Base-by-base conservation (phyloP, 2,113 vertebrate species). In the Piaya cayana region DNA sequence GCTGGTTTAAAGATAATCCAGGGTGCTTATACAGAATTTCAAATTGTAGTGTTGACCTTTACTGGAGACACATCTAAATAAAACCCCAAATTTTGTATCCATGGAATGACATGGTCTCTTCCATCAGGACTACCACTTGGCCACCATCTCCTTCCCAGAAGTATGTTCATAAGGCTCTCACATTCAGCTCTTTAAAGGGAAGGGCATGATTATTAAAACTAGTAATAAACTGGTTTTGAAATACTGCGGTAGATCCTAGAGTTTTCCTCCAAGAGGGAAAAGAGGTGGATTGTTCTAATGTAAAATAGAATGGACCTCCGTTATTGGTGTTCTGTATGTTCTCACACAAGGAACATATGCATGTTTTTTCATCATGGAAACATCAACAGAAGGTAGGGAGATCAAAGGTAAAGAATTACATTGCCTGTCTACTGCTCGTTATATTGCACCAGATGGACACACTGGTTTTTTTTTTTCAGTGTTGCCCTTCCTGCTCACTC, bases 351-450 rank as follows among this genome's bases (percentile, higher is more conserved):
- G 50, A 60, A 70, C 64, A n/a, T 27, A 15, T 5, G 9, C 2
- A 3, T 79, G 45, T 22, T 95, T 90, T 34, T 74, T 69, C 30
- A 39, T 53, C 49, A 59, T 52, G 29, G 53, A 74, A 74, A 63
- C 59, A 68, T 52, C 50, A 87, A 11, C 22, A 80, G 58, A 80
- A 77, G 25, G 17, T 45, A 22, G 22, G 20, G 53, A 72, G 20
- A 80, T 42, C 8, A 12, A 55, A 77, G 47, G 25, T 43, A 32
- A 79, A 71, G 37, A n/a, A 19, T 60, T 84, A 37, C 2, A 30
- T 11, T 76, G 15, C 9, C 11, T 30, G n/a, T n/a, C n/a, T n/a
- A n/a, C n/a, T n/a, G n/a, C n/a, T 72, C 2, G 0, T 53, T 65
- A 5, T 74, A 13, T 45, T 65, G 25, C 53, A 49, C 23, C 20